A percentile compares a stretch with the other conserved stretches of the same genome.
Evolutionary conservation across 2,888 invertebrate species (phyloP).

Genomic region (Cheilosia grossa): DNA sequence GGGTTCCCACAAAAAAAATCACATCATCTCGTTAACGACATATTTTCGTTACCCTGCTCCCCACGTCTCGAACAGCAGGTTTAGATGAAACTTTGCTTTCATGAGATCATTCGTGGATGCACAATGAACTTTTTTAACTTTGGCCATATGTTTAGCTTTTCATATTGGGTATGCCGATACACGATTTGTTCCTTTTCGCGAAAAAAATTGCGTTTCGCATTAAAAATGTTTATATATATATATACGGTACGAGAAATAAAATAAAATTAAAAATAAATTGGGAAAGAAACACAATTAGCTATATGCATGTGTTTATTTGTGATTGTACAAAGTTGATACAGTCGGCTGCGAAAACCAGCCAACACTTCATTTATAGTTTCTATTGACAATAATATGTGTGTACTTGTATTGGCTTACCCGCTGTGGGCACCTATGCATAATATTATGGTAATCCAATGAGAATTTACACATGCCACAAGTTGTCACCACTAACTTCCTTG

Average conservation of each 20-base stretch:
- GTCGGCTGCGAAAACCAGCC: conserved; percentile 12
- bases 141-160: conserved; percentile 55
- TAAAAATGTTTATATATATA: background rate
- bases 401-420: too few relatives aligned
- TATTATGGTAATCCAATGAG: background rate
- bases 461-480: background rate
- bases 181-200: conserved; percentile 29
- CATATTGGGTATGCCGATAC: conserved; percentile 10
- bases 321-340: conserved; percentile 27
- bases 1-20: conserved; percentile 48
- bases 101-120: conserved; percentile 72
- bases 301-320: conserved; percentile 14
- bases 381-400: background rate
- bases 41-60: conserved; percentile 13
- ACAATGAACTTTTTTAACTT: conserved; percentile 51
- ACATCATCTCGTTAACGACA: conserved; percentile 54
- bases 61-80: conserved; percentile 40
- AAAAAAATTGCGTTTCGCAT: conserved; percentile 48
- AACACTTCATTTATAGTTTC: background rate
- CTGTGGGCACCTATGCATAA: background rate
- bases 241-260: conserved; percentile 10
- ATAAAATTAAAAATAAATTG: conserved; percentile 58
- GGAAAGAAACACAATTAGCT: conserved; percentile 8
- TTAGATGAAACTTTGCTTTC: conserved; percentile 61
- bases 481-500: background rate